phyloP scores from a whole-genome alignment of 1,140 invertebrate genomes.

The Phymorhynchus buccinoides region DNA sequence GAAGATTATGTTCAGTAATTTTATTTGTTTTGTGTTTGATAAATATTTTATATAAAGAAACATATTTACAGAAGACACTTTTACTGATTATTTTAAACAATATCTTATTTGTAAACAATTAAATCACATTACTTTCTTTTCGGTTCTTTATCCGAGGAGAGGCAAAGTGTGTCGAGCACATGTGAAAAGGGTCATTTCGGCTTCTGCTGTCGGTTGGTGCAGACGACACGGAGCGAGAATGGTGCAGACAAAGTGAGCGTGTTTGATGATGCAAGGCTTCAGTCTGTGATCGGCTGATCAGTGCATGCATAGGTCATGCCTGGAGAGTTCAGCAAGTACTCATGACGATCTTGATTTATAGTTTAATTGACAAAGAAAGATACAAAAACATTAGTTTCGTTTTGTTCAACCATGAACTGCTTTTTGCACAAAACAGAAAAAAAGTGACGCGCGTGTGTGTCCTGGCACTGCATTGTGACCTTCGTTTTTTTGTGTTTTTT shows the following conservation, averaged over 20 bases:
- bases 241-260: constrained; percentile 26
- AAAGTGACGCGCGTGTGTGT: no score
- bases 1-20: not conserved
- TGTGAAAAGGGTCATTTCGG: not conserved
- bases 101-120: not conserved
- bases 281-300: not conserved
- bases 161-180: not conserved
- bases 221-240: constrained; percentile 12
- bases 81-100: not conserved
- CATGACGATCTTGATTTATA: no score
- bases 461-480: no score
- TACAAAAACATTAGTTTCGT: no score
- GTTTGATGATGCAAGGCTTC: no score
- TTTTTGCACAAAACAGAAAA: no score
- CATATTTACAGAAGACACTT: not conserved
- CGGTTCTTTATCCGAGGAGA: not conserved
- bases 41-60: not conserved
- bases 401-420: no score
- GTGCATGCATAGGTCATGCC: no score
- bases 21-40: not conserved
- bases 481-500: no score
- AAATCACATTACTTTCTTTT: not conserved
- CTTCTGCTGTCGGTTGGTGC: not conserved
- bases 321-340: no score
- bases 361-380: no score